Evolutionary conservation across 1,140 invertebrate species (phyloP).

Genomic region (Orussus abietinus): DNA sequence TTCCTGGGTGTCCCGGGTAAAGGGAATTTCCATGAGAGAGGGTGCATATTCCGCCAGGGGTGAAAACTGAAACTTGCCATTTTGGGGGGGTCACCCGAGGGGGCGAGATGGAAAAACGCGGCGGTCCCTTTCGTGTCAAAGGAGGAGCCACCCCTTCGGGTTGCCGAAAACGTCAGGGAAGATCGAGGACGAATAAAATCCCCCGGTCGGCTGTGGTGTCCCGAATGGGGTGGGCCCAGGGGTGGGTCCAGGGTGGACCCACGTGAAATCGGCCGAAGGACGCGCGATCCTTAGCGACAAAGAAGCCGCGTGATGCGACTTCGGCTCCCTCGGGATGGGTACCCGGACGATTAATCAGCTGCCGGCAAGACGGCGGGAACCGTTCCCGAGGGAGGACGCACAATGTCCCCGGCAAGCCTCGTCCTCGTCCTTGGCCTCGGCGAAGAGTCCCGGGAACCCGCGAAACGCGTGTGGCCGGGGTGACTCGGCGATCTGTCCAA

Average conservation of each 20-base stretch:
- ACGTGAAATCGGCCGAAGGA: conserved; percentile 40
- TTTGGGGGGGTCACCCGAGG: too few relatives aligned
- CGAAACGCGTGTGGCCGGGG: conserved; percentile 32
- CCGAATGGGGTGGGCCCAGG: too few relatives aligned
- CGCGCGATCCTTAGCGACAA: conserved; percentile 44
- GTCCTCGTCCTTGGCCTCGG: conserved; percentile 22
- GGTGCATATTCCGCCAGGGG: too few relatives aligned
- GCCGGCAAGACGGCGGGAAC: conserved; percentile 50
- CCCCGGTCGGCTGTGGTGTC: too few relatives aligned
- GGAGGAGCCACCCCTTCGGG: too few relatives aligned
- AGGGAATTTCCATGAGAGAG: too few relatives aligned
- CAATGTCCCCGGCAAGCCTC: conserved; percentile 35
- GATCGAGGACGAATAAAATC: too few relatives aligned
- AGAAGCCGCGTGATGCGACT: conserved; percentile 47
- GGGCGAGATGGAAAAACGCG: too few relatives aligned
- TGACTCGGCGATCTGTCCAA: conserved; percentile 44
- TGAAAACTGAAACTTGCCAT: too few relatives aligned
- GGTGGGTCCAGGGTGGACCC: too few relatives aligned
- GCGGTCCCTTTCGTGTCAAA: not conserved
- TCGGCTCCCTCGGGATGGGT: conserved; percentile 33
- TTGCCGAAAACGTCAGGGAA: too few relatives aligned
- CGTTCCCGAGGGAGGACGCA: conserved; percentile 47
- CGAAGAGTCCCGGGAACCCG: conserved; percentile 24
- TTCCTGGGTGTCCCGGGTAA: too few relatives aligned
- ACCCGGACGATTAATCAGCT: conserved; percentile 54